These are phyloP conservation scores for Pseudomyrmex concolor DNA, from an alignment of 1,140 invertebrate genomes.

Conservation along the genomic window DNA sequence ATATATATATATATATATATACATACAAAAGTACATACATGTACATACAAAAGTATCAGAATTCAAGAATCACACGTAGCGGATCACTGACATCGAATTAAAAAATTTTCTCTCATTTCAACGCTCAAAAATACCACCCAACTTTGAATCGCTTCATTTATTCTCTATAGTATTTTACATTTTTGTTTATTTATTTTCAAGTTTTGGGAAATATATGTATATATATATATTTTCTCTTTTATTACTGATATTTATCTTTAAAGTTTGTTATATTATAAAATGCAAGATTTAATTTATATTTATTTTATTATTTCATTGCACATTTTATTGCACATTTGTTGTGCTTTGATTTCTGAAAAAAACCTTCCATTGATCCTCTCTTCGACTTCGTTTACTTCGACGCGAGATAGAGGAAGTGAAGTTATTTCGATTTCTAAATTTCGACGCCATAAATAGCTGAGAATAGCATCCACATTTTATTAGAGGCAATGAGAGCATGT, in stretches of 20 bases:
- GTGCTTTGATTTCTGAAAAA: no score
- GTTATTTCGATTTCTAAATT: not conserved
- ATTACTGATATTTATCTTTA: no score
- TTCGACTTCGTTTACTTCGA: not conserved
- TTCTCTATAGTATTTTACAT: not conserved
- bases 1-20: no score
- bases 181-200: no score
- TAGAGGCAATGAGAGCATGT: not conserved
- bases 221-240: no score
- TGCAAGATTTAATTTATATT: not conserved
- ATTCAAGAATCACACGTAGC: no score
- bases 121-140: not conserved
- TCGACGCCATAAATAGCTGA: not conserved
- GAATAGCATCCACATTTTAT: conserved; percentile 32
- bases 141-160: not conserved
- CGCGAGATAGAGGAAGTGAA: not conserved
- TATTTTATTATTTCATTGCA: not conserved
- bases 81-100: no score
- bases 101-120: not conserved
- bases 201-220: no score
- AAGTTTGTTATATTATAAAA: no score
- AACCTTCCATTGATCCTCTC: not conserved
- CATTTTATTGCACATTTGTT: not conserved
- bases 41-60: no score
- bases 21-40: no score